Evolutionary conservation across 2,888 invertebrate genomes (phyloP), one percentile per base, ranked within the genome.

Genomic region (Tetropium fuscum): DNA sequence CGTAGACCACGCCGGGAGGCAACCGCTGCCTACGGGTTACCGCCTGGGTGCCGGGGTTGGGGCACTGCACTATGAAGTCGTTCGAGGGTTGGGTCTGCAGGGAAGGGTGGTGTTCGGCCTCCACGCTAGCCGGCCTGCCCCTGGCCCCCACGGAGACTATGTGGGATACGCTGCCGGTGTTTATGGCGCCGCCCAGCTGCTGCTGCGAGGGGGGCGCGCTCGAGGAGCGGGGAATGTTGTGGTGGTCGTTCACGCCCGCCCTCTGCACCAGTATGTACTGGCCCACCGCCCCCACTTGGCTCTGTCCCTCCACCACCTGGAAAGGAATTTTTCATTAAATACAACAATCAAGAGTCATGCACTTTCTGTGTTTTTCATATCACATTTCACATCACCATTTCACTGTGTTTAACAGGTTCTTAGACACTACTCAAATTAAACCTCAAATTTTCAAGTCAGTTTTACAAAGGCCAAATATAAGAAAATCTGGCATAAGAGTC

Each of bases 261-360:
- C 92, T 86, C 78, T 93, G 93, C 22, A 94, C 92, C 16, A 93
- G 84, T 60, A 94, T 91, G 80, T 93, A 94, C 75, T 93, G 93
- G 32, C 92, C 92, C 58, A 91, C 84, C 59, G 87, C 86, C 61
- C 87, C 87, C 20, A 87, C 80, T 51, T 86, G 83, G 73, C 84
- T 87, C 66, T 87, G 84, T 71, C 84, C 87, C 71, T 88, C 88
- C 70, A 86, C 87, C 63, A 87, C 84, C 87, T 88, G 80, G 0
- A 49, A 53, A 36, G 18, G 15, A 59, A 66, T 11, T 5, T 34
- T 15, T 15, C 5, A 1, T 32, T 11, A 10, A 34, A 1, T 13
- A 13, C 3, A 27, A 27, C n/a, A n/a, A n/a, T n/a, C n/a, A n/a
- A n/a, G n/a, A n/a, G n/a, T n/a, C n/a, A n/a, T n/a, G n/a, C n/a